A percentile compares a stretch with the other conserved stretches of the same genome.
These are phyloP conservation scores for Ophion slaviceki DNA, from an alignment of 2,888 invertebrate genomes.

Conservation along the genomic window DNA sequence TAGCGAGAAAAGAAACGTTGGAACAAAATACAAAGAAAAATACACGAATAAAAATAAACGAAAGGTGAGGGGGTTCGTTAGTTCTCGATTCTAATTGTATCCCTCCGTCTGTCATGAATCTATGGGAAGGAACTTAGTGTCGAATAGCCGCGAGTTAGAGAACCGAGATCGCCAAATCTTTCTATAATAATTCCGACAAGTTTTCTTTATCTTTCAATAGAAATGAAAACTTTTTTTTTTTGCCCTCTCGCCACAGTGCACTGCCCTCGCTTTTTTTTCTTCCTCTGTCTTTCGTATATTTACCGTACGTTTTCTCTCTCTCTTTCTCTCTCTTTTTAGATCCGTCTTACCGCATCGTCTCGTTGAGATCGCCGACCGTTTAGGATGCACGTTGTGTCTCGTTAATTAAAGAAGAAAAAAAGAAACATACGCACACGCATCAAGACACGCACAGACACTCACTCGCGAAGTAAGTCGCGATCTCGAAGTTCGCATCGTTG, in stretches of 20 bases:
- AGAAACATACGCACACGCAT: slow-evolving; percentile 25
- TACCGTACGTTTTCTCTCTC: slow-evolving; percentile 15
- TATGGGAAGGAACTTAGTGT: not conserved
- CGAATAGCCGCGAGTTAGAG: slow-evolving; percentile 55
- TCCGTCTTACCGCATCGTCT: slow-evolving; percentile 76
- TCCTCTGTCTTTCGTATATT: slow-evolving; percentile 39
- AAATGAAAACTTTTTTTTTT: slow-evolving; percentile 56
- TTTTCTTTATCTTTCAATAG: slow-evolving; percentile 46
- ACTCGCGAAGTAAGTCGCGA: slow-evolving; percentile 28
- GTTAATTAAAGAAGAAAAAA: slow-evolving; percentile 5
- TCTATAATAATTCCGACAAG: slow-evolving; percentile 67
- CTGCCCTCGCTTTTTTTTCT: slow-evolving; percentile 74
- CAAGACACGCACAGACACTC: slow-evolving; percentile 19
- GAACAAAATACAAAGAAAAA: slow-evolving; percentile 52
- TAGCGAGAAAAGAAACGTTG: slow-evolving; percentile 8
- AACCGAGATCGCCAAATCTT: slow-evolving; percentile 75
- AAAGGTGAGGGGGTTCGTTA: not conserved
- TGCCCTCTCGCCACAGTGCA: slow-evolving; percentile 81
- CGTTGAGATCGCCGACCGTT: slow-evolving; percentile 74
- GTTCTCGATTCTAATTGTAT: slow-evolving; percentile 2
- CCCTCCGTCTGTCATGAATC: not conserved
- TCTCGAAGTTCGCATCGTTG: not conserved
- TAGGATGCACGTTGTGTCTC: slow-evolving; percentile 73
- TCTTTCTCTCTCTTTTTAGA: slow-evolving; percentile 32
- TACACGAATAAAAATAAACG: slow-evolving; percentile 37